A percentile compares a stretch with the other conserved stretches of the same genome.
Conservation (phyloP, 2,888 invertebrate genomes). For the Aporophyla nigra region DNA sequence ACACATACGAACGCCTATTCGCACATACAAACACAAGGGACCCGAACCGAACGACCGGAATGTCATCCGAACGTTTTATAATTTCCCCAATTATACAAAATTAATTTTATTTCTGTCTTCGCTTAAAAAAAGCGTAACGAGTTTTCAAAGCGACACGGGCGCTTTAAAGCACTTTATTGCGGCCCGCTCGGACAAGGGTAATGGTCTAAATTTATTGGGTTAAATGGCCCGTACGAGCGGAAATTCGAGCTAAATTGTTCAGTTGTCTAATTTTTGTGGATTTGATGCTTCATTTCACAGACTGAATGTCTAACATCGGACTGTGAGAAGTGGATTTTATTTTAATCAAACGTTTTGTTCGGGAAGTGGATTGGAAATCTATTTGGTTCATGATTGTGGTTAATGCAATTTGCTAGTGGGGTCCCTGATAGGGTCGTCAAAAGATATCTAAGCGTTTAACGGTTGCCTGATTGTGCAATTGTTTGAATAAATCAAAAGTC, state of each 20-base stretch:
- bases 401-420: slow-evolving; percentile 39
- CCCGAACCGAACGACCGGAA: slow-evolving; percentile 58
- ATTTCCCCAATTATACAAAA: slow-evolving; percentile 82
- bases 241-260: slow-evolving; percentile 86
- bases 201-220: slow-evolving; percentile 89
- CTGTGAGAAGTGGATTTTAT: slow-evolving; percentile 61
- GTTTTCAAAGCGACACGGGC: slow-evolving; percentile 83
- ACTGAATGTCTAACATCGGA: slow-evolving; percentile 74
- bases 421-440: neutral
- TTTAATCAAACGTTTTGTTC: slow-evolving; percentile 70
- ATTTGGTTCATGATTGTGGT: slow-evolving; percentile 55
- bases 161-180: slow-evolving; percentile 85
- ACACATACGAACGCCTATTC: slow-evolving; percentile 46
- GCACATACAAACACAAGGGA: slow-evolving; percentile 48
- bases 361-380: slow-evolving; percentile 63
- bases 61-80: slow-evolving; percentile 72
- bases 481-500: slow-evolving; percentile 7
- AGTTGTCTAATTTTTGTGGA: slow-evolving; percentile 87
- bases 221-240: slow-evolving; percentile 85
- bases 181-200: slow-evolving; percentile 85
- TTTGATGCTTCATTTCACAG: slow-evolving; percentile 83
- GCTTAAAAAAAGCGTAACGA: slow-evolving; percentile 83
- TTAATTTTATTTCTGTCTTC: slow-evolving; percentile 85
- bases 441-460: slow-evolving; percentile 1
- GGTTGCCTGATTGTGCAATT: slow-evolving; percentile 10